A percentile compares a stretch with the other conserved stretches of the same genome.
These are phyloP conservation scores for Panthera uncia DNA, from an alignment of 2,113 vertebrate species.

Conservation along the genomic window DNA sequence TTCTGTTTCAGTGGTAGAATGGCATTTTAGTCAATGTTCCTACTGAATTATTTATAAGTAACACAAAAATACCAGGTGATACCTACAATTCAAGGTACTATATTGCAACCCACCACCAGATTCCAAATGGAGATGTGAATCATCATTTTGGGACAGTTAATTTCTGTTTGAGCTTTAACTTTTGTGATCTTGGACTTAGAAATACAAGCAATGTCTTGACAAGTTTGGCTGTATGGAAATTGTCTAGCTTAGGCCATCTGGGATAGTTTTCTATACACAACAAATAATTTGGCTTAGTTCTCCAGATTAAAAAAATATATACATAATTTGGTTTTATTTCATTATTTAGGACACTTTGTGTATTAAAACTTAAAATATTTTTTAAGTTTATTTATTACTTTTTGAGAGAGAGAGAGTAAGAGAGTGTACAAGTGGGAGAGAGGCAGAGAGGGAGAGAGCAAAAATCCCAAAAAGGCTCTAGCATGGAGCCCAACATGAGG, in stretches of 20 bases:
- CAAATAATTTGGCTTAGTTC: neutral
- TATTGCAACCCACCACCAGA: neutral
- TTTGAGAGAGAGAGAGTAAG: too few relatives aligned
- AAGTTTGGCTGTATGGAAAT: neutral
- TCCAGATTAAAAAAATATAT: neutral
- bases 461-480: too few relatives aligned
- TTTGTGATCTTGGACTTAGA: neutral
- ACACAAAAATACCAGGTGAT: neutral
- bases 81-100: neutral
- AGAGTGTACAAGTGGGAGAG: too few relatives aligned
- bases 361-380: neutral
- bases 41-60: slow-evolving; percentile 22
- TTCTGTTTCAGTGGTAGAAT: neutral
- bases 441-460: too few relatives aligned
- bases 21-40: neutral
- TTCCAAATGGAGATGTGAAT: neutral
- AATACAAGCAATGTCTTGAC: neutral
- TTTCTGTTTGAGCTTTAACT: neutral
- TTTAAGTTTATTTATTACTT: too few relatives aligned
- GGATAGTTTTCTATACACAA: neutral
- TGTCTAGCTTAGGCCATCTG: neutral
- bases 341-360: neutral
- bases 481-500: too few relatives aligned
- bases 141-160: neutral
- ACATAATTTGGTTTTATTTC: slow-evolving; percentile 22